phyloP scores from a whole-genome alignment of 2,888 invertebrate genomes.

The Conus canariensis region DNA sequence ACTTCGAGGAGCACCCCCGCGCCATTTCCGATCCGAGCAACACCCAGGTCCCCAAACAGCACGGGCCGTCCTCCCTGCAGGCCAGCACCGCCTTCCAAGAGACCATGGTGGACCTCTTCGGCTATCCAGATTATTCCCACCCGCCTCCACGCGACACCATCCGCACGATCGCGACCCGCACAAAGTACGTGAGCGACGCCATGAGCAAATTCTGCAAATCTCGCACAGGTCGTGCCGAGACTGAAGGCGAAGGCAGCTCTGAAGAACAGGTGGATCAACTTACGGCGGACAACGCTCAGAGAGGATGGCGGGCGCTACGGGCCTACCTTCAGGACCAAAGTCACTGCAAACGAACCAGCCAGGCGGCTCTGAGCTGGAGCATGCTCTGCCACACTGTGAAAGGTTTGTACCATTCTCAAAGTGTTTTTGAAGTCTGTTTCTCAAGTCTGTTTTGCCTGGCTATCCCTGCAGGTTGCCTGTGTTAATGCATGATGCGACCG shows the following conservation, averaged over 20 bases:
- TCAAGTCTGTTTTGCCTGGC: no score
- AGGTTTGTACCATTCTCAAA: constrained; percentile 30
- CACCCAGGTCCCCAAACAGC: constrained; percentile 53
- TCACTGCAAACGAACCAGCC: constrained; percentile 57
- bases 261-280: not conserved
- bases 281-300: constrained; percentile 48
- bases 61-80: constrained; percentile 56
- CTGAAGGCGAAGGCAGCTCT: not conserved
- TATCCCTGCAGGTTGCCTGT: no score
- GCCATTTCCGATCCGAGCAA: constrained; percentile 47
- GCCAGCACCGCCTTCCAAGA: constrained; percentile 64
- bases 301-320: constrained; percentile 66
- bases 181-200: constrained; percentile 3
- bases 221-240: not conserved
- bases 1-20: constrained; percentile 61
- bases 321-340: constrained; percentile 61
- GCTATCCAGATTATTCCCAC: constrained; percentile 62
- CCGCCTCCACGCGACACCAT: constrained; percentile 55
- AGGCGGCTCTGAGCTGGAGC: constrained; percentile 61
- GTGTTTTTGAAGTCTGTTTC: not conserved
- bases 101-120: constrained; percentile 66
- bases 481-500: no score
- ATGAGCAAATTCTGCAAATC: constrained; percentile 20
- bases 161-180: constrained; percentile 22
- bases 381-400: constrained; percentile 63